Evolutionary conservation across 2,113 vertebrate genomes (phyloP).

Genomic region (Todiramphus saurophagus): DNA sequence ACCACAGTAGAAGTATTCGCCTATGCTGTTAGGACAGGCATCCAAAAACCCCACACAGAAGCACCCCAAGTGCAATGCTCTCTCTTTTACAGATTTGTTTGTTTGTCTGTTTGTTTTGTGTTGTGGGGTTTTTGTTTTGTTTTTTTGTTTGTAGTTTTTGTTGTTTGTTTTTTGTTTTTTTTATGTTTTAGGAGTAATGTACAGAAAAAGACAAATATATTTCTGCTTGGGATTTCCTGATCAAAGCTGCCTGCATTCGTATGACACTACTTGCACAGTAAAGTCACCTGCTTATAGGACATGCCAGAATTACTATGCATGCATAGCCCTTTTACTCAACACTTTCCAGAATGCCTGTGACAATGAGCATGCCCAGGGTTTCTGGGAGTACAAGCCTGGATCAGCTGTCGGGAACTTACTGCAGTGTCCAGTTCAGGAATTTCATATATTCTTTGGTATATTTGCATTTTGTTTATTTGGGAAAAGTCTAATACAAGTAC

Average conservation of each 20-base stretch:
- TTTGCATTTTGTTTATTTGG: not conserved
- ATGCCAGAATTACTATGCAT: not conserved
- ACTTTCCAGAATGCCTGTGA: constrained; percentile 7
- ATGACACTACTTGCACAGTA: not conserved
- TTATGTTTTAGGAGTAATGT: not conserved
- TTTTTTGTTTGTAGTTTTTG: not conserved
- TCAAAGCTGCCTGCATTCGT: not conserved
- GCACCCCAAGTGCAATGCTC: not conserved
- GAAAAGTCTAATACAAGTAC: not conserved
- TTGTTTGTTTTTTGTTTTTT: not conserved
- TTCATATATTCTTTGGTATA: not conserved
- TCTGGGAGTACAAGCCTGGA: not conserved
- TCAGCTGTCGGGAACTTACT: not conserved
- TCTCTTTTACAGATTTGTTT: not conserved
- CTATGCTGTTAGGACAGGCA: not conserved
- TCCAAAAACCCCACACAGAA: not conserved
- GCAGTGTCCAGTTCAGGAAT: not conserved
- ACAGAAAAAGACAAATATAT: not conserved
- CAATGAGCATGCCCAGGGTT: not conserved
- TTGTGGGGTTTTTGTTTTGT: not conserved
- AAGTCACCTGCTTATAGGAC: not conserved
- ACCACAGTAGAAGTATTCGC: not conserved
- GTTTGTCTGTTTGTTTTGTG: not conserved
- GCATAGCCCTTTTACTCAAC: not conserved
- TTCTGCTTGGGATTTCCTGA: not conserved